Evolutionary conservation across 1,140 invertebrate species (phyloP).

Genomic region (Drosophila sp.): DNA sequence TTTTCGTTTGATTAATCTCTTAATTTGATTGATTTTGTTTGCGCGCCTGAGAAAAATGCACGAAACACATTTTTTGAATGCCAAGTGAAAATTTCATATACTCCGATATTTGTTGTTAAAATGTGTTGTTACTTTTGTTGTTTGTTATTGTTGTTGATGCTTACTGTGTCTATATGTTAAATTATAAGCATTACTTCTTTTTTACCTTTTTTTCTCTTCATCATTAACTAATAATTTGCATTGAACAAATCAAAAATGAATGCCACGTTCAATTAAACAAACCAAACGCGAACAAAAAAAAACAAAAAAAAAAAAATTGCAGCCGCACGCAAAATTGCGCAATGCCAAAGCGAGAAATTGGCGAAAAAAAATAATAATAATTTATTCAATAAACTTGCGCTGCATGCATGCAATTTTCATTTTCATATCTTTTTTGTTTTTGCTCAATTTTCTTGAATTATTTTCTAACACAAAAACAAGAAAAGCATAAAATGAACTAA

Average conservation of each 20-base stretch:
- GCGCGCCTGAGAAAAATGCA: constrained; percentile 42
- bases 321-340: constrained; percentile 45
- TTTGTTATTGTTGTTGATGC: constrained; percentile 48
- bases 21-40: constrained; percentile 37
- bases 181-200: constrained; percentile 23
- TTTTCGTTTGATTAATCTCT: constrained; percentile 39
- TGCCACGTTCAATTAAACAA: constrained; percentile 52
- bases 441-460: constrained; percentile 40
- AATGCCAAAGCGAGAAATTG: constrained; percentile 38
- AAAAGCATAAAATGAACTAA: too few relatives aligned
- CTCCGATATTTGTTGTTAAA: background rate
- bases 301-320: constrained; percentile 27
- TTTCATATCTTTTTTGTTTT: constrained; percentile 28
- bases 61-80: constrained; percentile 38
- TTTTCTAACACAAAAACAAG: constrained; percentile 50
- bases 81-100: constrained; percentile 19
- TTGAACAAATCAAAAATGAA: constrained; percentile 38
- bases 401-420: constrained; percentile 32
- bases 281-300: constrained; percentile 22
- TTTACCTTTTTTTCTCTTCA: constrained; percentile 36
- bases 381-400: constrained; percentile 9
- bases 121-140: background rate
- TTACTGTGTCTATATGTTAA: constrained; percentile 54
- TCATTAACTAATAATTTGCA: constrained; percentile 35
- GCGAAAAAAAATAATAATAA: constrained; percentile 12